These are phyloP conservation scores for Zeugodacus cucurbitae DNA, from an alignment of 1,140 invertebrate genomes.

Conservation along the genomic window DNA sequence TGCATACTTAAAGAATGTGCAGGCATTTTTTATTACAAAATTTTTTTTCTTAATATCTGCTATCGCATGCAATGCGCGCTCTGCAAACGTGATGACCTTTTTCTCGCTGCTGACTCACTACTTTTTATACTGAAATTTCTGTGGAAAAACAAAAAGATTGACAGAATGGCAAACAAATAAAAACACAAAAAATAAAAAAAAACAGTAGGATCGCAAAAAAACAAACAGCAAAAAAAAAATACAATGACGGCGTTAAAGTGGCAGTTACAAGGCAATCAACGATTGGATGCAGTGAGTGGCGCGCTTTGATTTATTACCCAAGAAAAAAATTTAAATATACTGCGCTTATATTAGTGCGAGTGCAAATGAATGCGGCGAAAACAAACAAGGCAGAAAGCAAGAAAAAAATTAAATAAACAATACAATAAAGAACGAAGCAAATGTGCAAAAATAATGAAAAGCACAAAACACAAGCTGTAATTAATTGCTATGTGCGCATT, in stretches of 20 bases:
- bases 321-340: not conserved
- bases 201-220: too few species aligned
- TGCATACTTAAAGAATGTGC: not conserved
- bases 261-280: constrained; percentile 16
- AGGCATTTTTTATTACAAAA: not conserved
- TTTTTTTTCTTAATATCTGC: not conserved
- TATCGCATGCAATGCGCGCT: not conserved
- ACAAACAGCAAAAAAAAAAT: not conserved
- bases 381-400: not conserved
- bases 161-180: not conserved
- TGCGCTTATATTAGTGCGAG: not conserved
- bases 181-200: not conserved
- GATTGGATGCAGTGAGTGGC: not conserved
- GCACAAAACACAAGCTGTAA: not conserved
- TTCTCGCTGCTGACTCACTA: not conserved
- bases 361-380: not conserved
- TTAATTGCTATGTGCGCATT: constrained; percentile 30
- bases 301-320: constrained; percentile 12
- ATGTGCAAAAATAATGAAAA: not conserved
- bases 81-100: not conserved
- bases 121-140: not conserved
- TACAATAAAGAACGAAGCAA: not conserved
- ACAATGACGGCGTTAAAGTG: not conserved
- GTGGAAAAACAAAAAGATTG: not conserved
- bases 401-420: not conserved